These are phyloP conservation scores for Prietella phreatophila DNA, from an alignment of 2,113 vertebrate species.

Conservation along the genomic window DNA sequence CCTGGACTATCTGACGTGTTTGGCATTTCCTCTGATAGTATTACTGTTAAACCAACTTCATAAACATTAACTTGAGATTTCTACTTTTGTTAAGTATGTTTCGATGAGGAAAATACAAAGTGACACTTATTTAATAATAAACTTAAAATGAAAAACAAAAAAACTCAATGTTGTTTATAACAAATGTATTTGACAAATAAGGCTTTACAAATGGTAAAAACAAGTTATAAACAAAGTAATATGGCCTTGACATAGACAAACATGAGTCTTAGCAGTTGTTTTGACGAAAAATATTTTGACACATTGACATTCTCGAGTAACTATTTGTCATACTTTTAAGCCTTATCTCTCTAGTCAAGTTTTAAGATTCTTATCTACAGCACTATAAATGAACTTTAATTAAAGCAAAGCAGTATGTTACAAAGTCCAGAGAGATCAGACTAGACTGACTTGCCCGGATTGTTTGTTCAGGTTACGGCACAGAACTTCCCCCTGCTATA, in stretches of 20 bases:
- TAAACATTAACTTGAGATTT: neutral
- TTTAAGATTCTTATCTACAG: slow-evolving; percentile 4
- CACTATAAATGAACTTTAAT: neutral
- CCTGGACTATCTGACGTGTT: neutral
- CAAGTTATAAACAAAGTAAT: neutral
- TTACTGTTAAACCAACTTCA: neutral
- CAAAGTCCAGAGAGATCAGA: slow-evolving; percentile 23
- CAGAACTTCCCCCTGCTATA: neutral
- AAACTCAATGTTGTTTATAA: neutral
- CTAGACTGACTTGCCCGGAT: neutral
- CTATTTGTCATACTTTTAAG: neutral
- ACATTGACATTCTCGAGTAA: neutral
- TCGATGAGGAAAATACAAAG: neutral
- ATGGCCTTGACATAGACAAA: neutral
- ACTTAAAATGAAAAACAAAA: neutral
- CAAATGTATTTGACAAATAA: neutral
- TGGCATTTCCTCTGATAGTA: neutral
- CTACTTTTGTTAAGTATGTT: neutral
- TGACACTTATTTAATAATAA: neutral
- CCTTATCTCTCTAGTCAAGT: neutral
- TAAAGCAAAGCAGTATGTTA: neutral
- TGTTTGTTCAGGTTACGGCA: neutral
- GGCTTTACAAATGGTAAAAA: neutral
- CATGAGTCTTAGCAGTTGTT: neutral
- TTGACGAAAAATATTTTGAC: neutral